Base-by-base conservation (phyloP, 2,797 vertebrate species). In the Lophius americanus region DNA sequence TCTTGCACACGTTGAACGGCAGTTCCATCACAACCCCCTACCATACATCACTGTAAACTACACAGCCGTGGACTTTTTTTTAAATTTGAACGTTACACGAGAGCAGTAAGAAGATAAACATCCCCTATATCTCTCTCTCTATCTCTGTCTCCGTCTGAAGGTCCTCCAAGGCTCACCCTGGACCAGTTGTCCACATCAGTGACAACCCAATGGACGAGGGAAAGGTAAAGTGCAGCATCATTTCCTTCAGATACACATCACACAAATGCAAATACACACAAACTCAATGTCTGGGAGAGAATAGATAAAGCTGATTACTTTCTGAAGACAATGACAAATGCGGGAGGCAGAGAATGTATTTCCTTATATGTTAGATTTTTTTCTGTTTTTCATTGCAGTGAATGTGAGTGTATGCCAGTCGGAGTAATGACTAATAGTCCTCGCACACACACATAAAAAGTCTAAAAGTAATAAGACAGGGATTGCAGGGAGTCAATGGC, bases 181-280 rank as follows among this genome's bases (percentile, higher is more conserved):
- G 97, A 88, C 96, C 96, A 75, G 93, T 99, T 73, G 97, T 99
- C 59, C 98, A 99, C 90, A 99, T 99, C 89, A 99, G 97, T 90
- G 98, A 99, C 93, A 98, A 99, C 92, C 98, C 98, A 72, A 99
- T 99, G 95, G 98, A 99, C 83, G 98, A 99, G 86, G 97, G 97
- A 78, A 99, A 99, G 96, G 98, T 99, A 95, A 79, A 60, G n/a
- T 8, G 56, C 12, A 13, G 7, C 3, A 7, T 23, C 9, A 14
- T 0, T 52, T 59, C 54, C 2, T 51, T 9, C 7, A 46, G 6
- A 47, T 12, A 50, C 51, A 42, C 12, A 43, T 2, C 23, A 7
- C 39, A 47, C 44, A 12, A 10, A 33, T 6, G 8, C 8, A 9
- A 4, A 33, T 47, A 54, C 23, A 14, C 12, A 13, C 1, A 46